Conservation (phyloP, 2,113 vertebrate genomes). For the Junco hyemalis region DNA sequence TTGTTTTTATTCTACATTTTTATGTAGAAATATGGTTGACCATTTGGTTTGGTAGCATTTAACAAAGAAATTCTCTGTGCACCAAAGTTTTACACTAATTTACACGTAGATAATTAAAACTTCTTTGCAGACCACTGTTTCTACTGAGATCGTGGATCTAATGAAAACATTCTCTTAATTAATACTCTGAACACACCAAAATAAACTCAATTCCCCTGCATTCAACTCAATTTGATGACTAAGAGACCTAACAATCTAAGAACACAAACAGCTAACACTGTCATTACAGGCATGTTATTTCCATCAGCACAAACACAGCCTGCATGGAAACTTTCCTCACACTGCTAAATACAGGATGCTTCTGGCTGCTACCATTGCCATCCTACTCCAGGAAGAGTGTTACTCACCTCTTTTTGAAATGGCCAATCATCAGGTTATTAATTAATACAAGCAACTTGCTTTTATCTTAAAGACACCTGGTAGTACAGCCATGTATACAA, state of each 20-base stretch:
- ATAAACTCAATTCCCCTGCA: not conserved
- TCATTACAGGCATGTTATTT: not conserved
- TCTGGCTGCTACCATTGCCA: not conserved
- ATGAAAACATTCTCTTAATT: not conserved
- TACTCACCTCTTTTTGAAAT: not conserved
- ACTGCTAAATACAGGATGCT: not conserved
- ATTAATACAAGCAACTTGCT: not conserved
- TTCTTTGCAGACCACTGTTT: not conserved
- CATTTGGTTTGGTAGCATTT: not conserved
- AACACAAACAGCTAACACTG: not conserved
- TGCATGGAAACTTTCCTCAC: not conserved
- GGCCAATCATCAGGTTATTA: not conserved
- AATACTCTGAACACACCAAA: not conserved
- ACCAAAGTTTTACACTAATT: not conserved
- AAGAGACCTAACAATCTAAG: not conserved
- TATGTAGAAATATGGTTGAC: not conserved
- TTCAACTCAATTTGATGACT: not conserved
- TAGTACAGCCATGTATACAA: not conserved
- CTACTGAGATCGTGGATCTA: not conserved
- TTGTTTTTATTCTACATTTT: not conserved
- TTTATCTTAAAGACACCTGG: not conserved
- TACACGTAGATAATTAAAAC: not conserved
- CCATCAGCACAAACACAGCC: not conserved
- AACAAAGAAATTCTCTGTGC: not conserved
- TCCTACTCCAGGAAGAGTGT: not conserved